Evolutionary conservation across 2,113 vertebrate species (phyloP).

Genomic region (Stegastes partitus): DNA sequence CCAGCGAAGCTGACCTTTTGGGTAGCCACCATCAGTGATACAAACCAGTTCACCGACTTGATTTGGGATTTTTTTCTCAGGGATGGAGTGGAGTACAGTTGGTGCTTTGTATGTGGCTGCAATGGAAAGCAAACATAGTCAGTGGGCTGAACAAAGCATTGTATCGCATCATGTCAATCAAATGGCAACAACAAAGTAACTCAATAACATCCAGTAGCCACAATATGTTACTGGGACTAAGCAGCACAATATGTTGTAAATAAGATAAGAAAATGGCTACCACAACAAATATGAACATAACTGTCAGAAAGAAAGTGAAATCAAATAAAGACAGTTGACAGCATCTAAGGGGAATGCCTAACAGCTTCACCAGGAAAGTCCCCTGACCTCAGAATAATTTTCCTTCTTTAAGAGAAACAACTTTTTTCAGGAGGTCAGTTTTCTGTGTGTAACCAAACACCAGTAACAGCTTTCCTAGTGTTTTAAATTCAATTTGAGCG

Average conservation of each 20-base stretch:
- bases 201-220: background rate
- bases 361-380: slow-evolving; percentile 15
- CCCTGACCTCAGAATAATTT: background rate
- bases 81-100: background rate
- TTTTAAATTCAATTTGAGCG: background rate
- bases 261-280: too few species aligned
- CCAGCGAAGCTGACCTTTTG: slow-evolving; percentile 75
- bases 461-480: too few species aligned
- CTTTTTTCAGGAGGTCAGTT: too few species aligned
- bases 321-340: background rate
- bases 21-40: slow-evolving; percentile 68
- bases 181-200: background rate
- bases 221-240: background rate
- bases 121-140: background rate
- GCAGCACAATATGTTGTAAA: too few species aligned
- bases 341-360: background rate
- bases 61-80: accelerated
- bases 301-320: slow-evolving; percentile 39
- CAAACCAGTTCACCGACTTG: slow-evolving; percentile 53
- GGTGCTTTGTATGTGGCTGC: slow-evolving; percentile 72
- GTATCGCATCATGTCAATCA: background rate
- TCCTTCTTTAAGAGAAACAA: too few species aligned
- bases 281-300: too few species aligned
- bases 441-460: too few species aligned
- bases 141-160: background rate